Percentiles rank a stretch among this genome's conserved stretches.
These are phyloP conservation scores for Amphiura filiformis DNA, from an alignment of 35 echinoderm and acorn worm species.

Conservation along the genomic window DNA sequence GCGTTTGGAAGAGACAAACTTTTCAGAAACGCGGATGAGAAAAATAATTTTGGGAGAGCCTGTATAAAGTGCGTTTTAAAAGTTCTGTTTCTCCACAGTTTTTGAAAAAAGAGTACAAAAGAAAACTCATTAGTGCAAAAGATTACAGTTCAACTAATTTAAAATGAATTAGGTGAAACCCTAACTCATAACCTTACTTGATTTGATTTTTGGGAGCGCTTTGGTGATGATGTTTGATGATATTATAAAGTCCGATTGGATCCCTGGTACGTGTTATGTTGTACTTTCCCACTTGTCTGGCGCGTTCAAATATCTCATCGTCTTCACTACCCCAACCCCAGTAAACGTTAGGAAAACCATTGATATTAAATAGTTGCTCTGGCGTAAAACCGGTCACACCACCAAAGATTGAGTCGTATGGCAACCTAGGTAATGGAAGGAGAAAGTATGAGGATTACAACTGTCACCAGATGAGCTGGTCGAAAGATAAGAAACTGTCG, in stretches of 20 bases:
- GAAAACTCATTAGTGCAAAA: no score
- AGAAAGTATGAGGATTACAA: neutral
- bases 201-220: conserved; percentile 44
- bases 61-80: no score
- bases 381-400: conserved; percentile 55
- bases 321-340: conserved; percentile 89
- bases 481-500: neutral
- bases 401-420: conserved; percentile 45
- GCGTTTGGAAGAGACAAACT: no score
- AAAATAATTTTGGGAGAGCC: no score
- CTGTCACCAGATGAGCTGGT: no score
- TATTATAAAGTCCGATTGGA: conserved; percentile 49
- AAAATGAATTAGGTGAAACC: no score
- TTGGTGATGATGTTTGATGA: conserved; percentile 63
- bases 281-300: neutral
- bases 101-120: no score
- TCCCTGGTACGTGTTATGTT: conserved; percentile 5
- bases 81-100: no score
- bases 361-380: conserved; percentile 49
- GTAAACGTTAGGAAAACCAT: conserved; percentile 76
- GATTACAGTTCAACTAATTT: no score
- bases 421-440: neutral
- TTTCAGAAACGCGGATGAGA: no score
- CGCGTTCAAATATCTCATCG: conserved; percentile 53
- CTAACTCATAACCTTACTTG: conserved; percentile 14